Conservation (phyloP, 2,888 invertebrate genomes). For the Theodoxus fluviatilis region DNA sequence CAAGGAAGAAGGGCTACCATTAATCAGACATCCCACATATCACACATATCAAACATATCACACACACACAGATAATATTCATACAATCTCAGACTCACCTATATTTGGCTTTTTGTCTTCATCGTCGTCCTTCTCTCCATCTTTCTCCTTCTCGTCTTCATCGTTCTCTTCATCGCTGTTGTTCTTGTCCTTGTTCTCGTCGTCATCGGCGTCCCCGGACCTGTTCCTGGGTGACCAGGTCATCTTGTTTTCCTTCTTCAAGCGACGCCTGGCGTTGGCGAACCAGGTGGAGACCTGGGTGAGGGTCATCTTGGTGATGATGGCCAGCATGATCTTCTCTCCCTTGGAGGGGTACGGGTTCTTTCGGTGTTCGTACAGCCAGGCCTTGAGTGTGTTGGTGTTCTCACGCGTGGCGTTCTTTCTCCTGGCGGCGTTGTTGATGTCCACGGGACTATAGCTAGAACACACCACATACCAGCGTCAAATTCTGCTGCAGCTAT, state of each 20-base stretch:
- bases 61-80: too few species aligned
- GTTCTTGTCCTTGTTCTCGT: slow-evolving; percentile 41
- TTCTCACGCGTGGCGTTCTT: slow-evolving; percentile 98
- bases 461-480: too few species aligned
- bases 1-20: too few species aligned
- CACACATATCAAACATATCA: too few species aligned
- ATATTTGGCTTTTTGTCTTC: too few species aligned
- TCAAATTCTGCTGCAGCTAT: too few species aligned
- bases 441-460: slow-evolving; percentile 70
- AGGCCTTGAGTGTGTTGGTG: slow-evolving; percentile 94
- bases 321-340: slow-evolving; percentile 93
- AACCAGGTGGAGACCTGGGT: slow-evolving; percentile 94
- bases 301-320: slow-evolving; percentile 93
- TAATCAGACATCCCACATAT: too few species aligned
- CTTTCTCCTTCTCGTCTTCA: slow-evolving; percentile 13
- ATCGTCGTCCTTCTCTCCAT: slow-evolving; percentile 8
- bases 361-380: slow-evolving; percentile 95
- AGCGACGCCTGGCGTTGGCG: slow-evolving; percentile 88
- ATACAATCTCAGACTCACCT: too few species aligned
- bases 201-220: slow-evolving; percentile 53
- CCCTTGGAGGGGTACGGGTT: slow-evolving; percentile 95
- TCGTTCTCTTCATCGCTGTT: slow-evolving; percentile 35
- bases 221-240: slow-evolving; percentile 92
- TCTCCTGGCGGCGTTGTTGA: slow-evolving; percentile 78
- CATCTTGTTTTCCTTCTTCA: slow-evolving; percentile 98